Base-by-base conservation (phyloP, 2,113 vertebrate species). In the Siphamia tubifer region DNA sequence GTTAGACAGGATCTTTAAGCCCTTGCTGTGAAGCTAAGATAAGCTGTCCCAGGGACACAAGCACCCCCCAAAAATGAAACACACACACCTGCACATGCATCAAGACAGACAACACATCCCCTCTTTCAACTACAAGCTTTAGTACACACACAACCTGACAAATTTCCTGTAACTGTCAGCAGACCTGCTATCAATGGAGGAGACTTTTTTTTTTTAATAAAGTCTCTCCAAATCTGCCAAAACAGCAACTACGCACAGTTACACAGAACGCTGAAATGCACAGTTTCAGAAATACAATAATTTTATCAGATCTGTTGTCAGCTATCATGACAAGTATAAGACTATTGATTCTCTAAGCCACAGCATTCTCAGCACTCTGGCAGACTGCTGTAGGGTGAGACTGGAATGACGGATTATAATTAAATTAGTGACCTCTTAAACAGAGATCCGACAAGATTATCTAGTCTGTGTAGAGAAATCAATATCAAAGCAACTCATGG, bases 371-470 rank as follows among this genome's bases (percentile, higher is more conserved):
- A 68, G 74, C 58, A 39, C 38, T 48, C 44, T 8, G 34, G 4
- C 17, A 7, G 23, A 15, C 45, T 8, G 45, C 67, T 83, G 8
- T 1, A 20, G 45, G 44, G n/a, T 36, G 27, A 21, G 49, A 39
- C 48, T 4, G 34, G n/a, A 51, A 40, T 73, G 79, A 73, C 8
- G 23, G 34, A 70, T 74, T 82, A 56, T 61, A 54, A 84, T 87
- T 60, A 65, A 83, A 84, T 80, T 48, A 81, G 38, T 72, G 62
- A 65, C 76, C 79, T 74, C 67, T 74, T 62, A 23, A 65, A 23
- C 54, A 51, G 66, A 55, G 74, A 79, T 66, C 52, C 68, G 65
- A 72, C 62, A 48, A 28, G 42, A 39, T 28, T 38, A 11, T 56
- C 24, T n/a, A 16, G 48, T 16, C 68, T 38, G 23, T 30, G 32